Conservation (phyloP, 2,113 vertebrate species). For the Oryctolagus cuniculus region DNA sequence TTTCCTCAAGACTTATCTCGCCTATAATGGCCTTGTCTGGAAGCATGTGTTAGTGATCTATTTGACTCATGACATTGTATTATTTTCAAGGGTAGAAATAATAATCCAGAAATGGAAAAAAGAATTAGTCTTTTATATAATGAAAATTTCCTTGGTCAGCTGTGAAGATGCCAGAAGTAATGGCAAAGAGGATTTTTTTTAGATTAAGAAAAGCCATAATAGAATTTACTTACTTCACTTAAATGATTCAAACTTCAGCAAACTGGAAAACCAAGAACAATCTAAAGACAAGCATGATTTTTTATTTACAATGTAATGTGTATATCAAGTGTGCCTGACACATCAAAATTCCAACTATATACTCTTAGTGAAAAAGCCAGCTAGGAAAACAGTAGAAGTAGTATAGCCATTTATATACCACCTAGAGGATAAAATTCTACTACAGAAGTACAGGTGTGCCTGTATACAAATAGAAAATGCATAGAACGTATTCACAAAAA, state of each 20-base stretch:
- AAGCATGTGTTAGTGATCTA: background rate
- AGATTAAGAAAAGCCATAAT: background rate
- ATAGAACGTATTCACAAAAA: background rate
- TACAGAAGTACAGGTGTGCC: background rate
- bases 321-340: background rate
- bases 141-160: background rate
- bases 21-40: background rate
- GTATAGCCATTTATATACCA: background rate
- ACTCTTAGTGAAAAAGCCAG: background rate
- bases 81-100: constrained; percentile 7
- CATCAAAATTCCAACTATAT: background rate
- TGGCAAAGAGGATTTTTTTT: background rate
- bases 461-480: background rate
- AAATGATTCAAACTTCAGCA: background rate
- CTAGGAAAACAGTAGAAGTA: background rate
- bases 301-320: background rate
- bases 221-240: background rate
- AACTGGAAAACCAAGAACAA: background rate
- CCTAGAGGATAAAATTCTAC: background rate
- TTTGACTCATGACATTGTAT: background rate
- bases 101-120: background rate
- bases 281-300: background rate
- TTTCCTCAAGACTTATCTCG: background rate
- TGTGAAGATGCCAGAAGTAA: background rate
- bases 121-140: background rate